Conservation (phyloP, 2,113 vertebrate species). For the Scalopus aquaticus region DNA sequence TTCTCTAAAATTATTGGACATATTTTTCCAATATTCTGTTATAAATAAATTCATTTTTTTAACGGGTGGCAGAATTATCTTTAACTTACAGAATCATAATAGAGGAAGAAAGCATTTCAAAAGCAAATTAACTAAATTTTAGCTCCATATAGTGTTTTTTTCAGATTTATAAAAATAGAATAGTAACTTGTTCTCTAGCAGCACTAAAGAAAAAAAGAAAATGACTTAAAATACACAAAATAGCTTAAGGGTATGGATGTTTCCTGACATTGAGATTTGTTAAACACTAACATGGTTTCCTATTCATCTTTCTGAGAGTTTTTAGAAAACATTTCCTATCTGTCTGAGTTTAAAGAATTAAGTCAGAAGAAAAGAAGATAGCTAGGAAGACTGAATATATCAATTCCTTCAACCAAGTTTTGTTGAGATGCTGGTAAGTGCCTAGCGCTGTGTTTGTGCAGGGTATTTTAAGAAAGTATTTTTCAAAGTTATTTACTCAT, state of each 20-base stretch:
- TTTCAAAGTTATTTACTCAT: conserved; percentile 40
- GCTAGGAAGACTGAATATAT: not conserved
- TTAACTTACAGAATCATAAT: not conserved
- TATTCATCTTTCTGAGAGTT: conserved; percentile 22
- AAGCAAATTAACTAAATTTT: conserved; percentile 35
- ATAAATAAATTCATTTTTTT: conserved; percentile 18
- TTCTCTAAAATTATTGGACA: conserved; percentile 25
- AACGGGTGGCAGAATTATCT: not conserved
- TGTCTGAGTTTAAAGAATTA: not conserved
- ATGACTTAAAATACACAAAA: conserved; percentile 64
- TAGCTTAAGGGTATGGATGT: conserved; percentile 36
- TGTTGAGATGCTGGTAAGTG: not conserved
- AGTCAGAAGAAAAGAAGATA: not conserved
- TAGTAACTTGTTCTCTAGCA: conserved; percentile 31
- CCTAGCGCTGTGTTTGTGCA: not conserved
- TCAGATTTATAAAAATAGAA: not conserved
- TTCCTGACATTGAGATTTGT: conserved; percentile 68
- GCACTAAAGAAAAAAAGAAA: conserved; percentile 62
- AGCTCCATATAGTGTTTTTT: not conserved
- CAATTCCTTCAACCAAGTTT: not conserved
- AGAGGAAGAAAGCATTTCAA: not conserved
- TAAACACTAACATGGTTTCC: conserved; percentile 17
- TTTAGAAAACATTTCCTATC: conserved; percentile 42
- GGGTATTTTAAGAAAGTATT: conserved; percentile 9
- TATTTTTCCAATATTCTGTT: conserved; percentile 34